A percentile compares a stretch with the other conserved stretches of the same genome.
These are phyloP conservation scores for Aldrovandia affinis DNA, from an alignment of 2,797 vertebrate species.

Conservation along the genomic window DNA sequence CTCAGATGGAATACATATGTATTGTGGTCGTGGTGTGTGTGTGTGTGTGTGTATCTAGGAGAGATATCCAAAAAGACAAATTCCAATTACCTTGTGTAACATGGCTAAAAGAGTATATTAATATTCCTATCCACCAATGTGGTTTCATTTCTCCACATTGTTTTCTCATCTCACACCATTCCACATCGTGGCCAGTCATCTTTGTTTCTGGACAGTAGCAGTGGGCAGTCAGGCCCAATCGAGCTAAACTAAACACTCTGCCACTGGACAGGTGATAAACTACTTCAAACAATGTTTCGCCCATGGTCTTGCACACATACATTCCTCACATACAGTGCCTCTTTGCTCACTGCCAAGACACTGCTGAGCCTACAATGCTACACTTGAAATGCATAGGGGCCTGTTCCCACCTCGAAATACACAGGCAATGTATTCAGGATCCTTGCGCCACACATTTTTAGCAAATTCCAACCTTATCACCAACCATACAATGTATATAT, in stretches of 20 bases:
- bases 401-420: neutral
- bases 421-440: neutral
- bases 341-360: neutral
- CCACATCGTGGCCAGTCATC: neutral
- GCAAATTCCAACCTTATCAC: neutral
- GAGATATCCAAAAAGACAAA: no score
- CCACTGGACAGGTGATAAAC: neutral
- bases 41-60: no score
- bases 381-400: neutral
- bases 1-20: no score
- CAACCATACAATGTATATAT: neutral
- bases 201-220: neutral
- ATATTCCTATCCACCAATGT: no score
- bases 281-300: neutral
- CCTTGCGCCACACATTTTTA: neutral
- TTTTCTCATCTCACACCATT: neutral
- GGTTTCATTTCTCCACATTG: no score
- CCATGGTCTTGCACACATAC: neutral
- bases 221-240: neutral
- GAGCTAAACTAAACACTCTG: neutral
- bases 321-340: neutral
- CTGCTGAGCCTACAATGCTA: neutral
- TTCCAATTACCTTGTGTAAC: no score
- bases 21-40: no score
- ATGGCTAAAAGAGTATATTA: no score